A percentile compares a stretch with the other conserved stretches of the same genome.
Conservation (phyloP, 2,797 vertebrate species). For the Danio kyathit region DNA sequence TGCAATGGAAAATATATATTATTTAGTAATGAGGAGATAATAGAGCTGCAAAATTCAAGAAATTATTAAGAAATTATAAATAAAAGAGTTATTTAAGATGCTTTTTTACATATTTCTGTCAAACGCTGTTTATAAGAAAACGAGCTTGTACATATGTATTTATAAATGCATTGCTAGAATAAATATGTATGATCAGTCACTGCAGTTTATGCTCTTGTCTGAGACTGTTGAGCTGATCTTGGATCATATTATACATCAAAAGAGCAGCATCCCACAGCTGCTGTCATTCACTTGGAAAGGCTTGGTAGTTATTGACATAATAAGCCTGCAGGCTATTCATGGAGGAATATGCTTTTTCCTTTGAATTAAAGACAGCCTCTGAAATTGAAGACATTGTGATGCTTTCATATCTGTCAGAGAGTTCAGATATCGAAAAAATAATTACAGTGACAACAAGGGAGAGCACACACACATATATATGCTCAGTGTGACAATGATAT, state of each 20-base stretch:
- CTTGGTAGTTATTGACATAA: constrained; percentile 1
- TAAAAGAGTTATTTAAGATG: background rate
- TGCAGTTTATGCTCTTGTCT: constrained; percentile 8
- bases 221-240: background rate
- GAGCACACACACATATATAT: too few relatives aligned
- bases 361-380: constrained; percentile 23
- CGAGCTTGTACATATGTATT: background rate
- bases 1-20: background rate
- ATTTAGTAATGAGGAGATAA: background rate
- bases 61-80: too few relatives aligned
- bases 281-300: constrained; percentile 12
- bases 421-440: constrained; percentile 16
- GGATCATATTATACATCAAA: constrained; percentile 1
- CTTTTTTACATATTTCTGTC: background rate
- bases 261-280: constrained; percentile 4
- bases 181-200: background rate
- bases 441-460: constrained; percentile 4
- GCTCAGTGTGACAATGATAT: constrained; percentile 1
- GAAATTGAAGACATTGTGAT: constrained; percentile 34
- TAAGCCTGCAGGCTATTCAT: constrained; percentile 3
- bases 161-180: background rate
- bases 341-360: constrained; percentile 22
- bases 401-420: constrained; percentile 16
- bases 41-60: too few relatives aligned
- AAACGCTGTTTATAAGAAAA: background rate